A percentile compares a stretch with the other conserved stretches of the same genome.
Evolutionary conservation across 2,797 vertebrate genomes (phyloP).

Genomic region (Poliocrania exsul): DNA sequence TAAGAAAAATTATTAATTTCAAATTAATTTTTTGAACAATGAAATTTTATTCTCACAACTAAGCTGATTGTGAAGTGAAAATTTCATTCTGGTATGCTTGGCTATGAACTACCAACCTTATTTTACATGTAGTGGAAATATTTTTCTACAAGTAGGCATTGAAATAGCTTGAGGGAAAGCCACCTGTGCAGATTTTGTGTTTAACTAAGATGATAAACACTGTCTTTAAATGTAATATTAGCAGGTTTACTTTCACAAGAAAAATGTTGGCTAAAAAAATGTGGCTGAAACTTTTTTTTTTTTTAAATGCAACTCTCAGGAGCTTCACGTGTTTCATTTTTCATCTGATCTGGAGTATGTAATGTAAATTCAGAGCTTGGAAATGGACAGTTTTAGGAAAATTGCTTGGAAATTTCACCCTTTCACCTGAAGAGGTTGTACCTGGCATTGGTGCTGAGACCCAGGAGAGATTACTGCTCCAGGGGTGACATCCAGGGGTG

Average conservation of each 20-base stretch:
- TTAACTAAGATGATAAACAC: background rate
- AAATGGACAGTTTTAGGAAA: background rate
- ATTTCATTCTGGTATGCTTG: background rate
- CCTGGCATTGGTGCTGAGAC: background rate
- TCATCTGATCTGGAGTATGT: background rate
- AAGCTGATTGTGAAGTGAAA: background rate
- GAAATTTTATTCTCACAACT: background rate
- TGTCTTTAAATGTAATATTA: background rate
- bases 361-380: background rate
- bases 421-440: background rate
- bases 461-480: background rate
- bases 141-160: background rate
- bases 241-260: background rate
- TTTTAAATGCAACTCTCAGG: background rate
- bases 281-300: background rate
- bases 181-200: background rate
- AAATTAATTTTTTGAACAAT: background rate
- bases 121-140: background rate
- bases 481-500: background rate
- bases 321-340: background rate
- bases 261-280: background rate
- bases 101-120: background rate
- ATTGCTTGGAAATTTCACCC: background rate
- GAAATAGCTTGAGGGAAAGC: background rate
- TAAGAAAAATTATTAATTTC: background rate